Percentiles rank a stretch among this genome's conserved stretches.
Evolutionary conservation across 1,140 invertebrate species (phyloP).

Genomic region (Saccostrea echinata): DNA sequence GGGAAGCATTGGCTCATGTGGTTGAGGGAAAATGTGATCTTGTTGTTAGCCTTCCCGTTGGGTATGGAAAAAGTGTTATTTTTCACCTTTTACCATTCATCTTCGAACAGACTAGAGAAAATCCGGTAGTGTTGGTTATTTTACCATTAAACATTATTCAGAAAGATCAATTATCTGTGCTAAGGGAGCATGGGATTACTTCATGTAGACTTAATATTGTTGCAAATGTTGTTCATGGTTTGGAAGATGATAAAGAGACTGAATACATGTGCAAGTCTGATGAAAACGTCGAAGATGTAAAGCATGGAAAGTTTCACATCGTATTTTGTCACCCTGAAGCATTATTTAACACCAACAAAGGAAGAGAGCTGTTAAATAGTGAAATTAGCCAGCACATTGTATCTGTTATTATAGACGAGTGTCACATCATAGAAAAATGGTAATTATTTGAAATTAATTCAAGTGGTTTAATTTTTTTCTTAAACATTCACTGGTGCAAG

Average conservation of each 20-base stretch:
- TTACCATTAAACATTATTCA: not conserved
- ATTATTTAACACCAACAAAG: not conserved
- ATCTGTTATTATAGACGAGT: not conserved
- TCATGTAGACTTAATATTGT: constrained; percentile 9
- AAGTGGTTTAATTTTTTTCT: too few species aligned
- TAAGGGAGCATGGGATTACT: not conserved
- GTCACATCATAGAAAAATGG: not conserved
- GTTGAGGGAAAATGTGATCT: not conserved
- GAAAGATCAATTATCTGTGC: not conserved
- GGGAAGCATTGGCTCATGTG: not conserved
- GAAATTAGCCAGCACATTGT: not conserved
- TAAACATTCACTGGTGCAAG: too few species aligned
- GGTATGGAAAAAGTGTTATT: not conserved
- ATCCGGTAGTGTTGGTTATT: not conserved
- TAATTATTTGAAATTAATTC: too few species aligned
- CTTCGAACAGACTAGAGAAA: not conserved
- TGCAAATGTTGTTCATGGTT: not conserved
- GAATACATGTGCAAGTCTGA: not conserved
- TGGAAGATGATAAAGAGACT: not conserved
- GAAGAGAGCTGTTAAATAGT: not conserved
- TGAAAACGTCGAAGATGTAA: not conserved
- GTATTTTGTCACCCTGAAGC: not conserved
- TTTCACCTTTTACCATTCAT: not conserved
- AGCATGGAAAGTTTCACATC: not conserved
- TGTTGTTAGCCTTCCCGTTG: not conserved